Conservation (phyloP, 1,140 invertebrate genomes). For the Parapsyche elsis region DNA sequence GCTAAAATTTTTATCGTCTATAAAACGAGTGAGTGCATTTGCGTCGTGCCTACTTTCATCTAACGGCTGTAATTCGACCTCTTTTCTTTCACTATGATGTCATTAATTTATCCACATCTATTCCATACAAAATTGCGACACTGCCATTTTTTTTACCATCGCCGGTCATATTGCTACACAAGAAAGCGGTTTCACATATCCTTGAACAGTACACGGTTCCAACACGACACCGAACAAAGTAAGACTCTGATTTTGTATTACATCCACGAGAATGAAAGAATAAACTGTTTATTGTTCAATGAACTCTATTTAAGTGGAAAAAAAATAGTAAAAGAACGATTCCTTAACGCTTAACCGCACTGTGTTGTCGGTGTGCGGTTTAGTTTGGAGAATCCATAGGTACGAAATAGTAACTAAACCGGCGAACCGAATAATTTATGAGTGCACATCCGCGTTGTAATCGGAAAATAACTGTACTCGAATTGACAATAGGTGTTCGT, state of each 20-base stretch:
- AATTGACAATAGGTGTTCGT: constrained; percentile 24
- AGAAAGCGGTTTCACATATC: not conserved
- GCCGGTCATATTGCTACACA: not conserved
- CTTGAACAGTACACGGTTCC: not conserved
- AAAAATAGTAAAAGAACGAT: too few species aligned
- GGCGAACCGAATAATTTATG: constrained; percentile 18
- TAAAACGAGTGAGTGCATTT: not conserved
- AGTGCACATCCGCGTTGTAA: constrained; percentile 29
- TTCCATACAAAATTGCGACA: not conserved
- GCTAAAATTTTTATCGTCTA: not conserved
- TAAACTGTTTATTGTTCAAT: too few species aligned
- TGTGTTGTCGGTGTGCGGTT: not conserved
- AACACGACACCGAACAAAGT: not conserved
- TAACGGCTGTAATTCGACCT: not conserved
- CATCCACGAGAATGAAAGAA: too few species aligned
- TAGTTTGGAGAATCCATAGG: not conserved
- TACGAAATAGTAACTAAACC: not conserved
- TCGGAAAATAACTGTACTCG: constrained; percentile 23
- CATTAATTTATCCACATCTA: constrained; percentile 9
- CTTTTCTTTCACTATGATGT: constrained; percentile 21
- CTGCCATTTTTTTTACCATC: not conserved
- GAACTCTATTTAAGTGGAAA: too few species aligned
- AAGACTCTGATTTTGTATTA: not conserved
- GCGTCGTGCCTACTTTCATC: not conserved
- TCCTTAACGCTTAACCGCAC: too few species aligned